Evolutionary conservation across 2,797 vertebrate species (phyloP).

Genomic region (Sylvilagus floridanus): DNA sequence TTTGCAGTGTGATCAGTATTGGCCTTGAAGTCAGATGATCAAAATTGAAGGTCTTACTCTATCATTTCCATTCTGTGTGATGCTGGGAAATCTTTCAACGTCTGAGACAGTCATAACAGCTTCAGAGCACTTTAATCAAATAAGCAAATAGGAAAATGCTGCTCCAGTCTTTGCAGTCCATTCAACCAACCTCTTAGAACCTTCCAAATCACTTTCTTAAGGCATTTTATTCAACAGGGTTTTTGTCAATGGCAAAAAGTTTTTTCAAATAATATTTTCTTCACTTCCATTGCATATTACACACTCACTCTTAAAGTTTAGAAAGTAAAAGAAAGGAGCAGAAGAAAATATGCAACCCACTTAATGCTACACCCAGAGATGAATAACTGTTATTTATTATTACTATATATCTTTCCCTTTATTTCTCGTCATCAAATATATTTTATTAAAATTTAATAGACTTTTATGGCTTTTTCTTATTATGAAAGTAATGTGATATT

Average conservation of each 20-base stretch:
- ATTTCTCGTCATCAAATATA: neutral
- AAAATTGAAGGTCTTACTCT: neutral
- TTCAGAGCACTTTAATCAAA: neutral
- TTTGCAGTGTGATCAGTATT: neutral
- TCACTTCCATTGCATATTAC: neutral
- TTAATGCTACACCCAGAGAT: neutral
- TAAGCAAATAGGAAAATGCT: neutral
- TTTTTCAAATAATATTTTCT: neutral
- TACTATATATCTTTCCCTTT: neutral
- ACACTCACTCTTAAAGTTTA: neutral
- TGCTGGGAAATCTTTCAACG: neutral
- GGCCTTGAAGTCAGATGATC: neutral
- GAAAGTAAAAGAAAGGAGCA: neutral
- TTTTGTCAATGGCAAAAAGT: neutral
- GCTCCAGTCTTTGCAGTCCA: neutral
- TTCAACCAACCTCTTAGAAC: neutral
- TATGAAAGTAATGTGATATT: constrained; percentile 33
- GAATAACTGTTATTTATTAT: neutral
- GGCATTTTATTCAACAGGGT: neutral
- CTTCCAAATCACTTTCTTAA: neutral
- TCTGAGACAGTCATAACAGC: neutral
- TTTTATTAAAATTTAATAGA: constrained; percentile 38
- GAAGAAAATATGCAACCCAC: neutral
- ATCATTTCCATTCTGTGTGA: neutral
- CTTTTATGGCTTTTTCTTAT: constrained; percentile 32